Base-by-base conservation (phyloP, 2,797 vertebrate genomes). In the Bradypodion pumilum region DNA sequence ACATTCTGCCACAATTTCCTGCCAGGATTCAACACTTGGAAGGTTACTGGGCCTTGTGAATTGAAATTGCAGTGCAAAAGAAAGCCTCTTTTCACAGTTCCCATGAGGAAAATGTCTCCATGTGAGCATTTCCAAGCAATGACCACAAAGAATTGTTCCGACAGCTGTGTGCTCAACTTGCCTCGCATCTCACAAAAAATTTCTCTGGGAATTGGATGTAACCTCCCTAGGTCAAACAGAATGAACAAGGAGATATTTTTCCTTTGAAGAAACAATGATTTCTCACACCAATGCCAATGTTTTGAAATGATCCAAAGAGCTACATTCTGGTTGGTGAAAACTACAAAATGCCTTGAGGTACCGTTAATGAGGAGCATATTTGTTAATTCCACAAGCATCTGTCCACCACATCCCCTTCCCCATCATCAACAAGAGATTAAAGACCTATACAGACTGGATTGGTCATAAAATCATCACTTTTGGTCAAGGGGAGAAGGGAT, bases 61-160 rank as follows among this genome's bases (percentile, higher is more conserved):
- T 46, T 89, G 83, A 92, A 92, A 92, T 87, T 44, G 29, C 83
- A 73, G 49, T 19, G 72, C 49, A 35, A 89, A 56, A 82, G 83
- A 84, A 40, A 81, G 35, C 80, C 74, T 27, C 56, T 52, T 79
- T 79, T 72, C 83, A 80, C 35, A 40, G 77, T 8, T 87, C 85
- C 85, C 88, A 85, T 83, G 88, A 56, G 80, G 27, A 90, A 80
- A 86, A 46, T 62, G 32, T 87, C 89, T 93, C 82, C 92, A 86
- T 90, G 88, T 91, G 88, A 80, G 82, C 72, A 92, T 90, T 89
- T 92, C 87, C 81, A 84, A 85, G 88, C 86, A 82, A 92, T 89
- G 37, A 62, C 0, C 92, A 92, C 89, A 93, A 93, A 90, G 90
- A 83, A 79, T 87, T 87, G 77, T 82, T 92, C 80, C 77, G 88